phyloP scores from a whole-genome alignment of 2,797 vertebrate genomes.

The Margarornis squamiger region DNA sequence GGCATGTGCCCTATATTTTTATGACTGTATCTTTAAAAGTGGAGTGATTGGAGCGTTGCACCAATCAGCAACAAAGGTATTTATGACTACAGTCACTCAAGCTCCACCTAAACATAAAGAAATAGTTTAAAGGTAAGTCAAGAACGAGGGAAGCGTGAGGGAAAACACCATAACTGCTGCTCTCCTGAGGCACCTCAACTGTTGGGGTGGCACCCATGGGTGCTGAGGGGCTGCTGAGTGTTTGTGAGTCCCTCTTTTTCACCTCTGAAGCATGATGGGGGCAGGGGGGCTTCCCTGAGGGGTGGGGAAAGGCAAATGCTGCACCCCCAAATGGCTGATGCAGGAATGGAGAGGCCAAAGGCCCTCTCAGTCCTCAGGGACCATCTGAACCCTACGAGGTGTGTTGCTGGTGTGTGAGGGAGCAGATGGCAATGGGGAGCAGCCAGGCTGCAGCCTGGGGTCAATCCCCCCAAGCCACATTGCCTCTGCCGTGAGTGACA shows the following conservation, averaged over 20 bases:
- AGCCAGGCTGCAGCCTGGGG: rapidly evolving
- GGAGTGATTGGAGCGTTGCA: background rate
- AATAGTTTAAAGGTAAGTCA: background rate
- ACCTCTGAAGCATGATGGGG: background rate
- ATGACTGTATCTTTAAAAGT: background rate
- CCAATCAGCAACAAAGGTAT: background rate
- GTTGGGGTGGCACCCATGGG: rapidly evolving
- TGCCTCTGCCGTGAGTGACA: rapidly evolving
- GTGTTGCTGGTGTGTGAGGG: rapidly evolving
- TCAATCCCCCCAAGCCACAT: rapidly evolving
- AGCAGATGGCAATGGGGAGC: rapidly evolving
- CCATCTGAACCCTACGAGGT: rapidly evolving
- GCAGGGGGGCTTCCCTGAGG: background rate
- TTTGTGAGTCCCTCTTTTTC: background rate
- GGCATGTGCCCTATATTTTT: background rate
- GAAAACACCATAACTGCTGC: background rate
- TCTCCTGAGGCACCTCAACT: background rate
- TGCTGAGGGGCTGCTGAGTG: background rate
- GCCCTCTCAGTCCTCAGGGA: rapidly evolving
- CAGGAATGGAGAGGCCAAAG: background rate
- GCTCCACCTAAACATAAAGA: background rate
- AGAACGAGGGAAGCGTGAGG: background rate
- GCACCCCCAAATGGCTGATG: rapidly evolving
- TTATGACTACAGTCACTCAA: background rate
- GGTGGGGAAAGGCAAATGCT: background rate